Percentiles rank a stretch among this genome's conserved stretches.
phyloP scores from a whole-genome alignment of 2,888 invertebrate genomes.

The Escarpia spicata region DNA sequence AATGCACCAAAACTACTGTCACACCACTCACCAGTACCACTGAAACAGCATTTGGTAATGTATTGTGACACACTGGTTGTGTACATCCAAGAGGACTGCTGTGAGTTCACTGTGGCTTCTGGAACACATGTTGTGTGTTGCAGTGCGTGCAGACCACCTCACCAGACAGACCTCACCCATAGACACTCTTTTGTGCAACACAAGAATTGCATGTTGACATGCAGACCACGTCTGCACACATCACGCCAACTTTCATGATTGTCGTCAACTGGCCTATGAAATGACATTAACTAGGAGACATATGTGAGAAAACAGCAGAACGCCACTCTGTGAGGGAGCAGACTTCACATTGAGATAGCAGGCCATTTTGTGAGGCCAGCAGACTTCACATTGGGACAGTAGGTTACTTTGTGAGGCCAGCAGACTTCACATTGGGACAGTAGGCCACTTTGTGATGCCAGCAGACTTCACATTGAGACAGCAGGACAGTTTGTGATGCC shows the following conservation, averaged over 20 bases:
- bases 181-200: background rate
- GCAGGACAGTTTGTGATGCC: too few species aligned
- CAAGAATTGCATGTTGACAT: background rate
- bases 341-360: too few species aligned
- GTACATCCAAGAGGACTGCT: background rate
- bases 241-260: background rate
- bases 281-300: background rate
- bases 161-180: background rate
- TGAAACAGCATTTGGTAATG: background rate
- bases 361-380: too few species aligned
- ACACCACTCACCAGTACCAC: background rate
- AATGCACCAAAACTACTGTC: background rate
- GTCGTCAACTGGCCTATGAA: background rate
- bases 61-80: too few species aligned
- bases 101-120: background rate
- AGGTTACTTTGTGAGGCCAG: too few species aligned
- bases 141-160: background rate
- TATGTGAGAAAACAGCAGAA: conserved; percentile 9
- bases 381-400: too few species aligned
- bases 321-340: background rate
- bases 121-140: background rate
- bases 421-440: too few species aligned
- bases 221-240: background rate
- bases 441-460: too few species aligned
- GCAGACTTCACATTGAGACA: too few species aligned